Conservation (phyloP, 2,888 invertebrate genomes). For the Chironomus tentans region DNA sequence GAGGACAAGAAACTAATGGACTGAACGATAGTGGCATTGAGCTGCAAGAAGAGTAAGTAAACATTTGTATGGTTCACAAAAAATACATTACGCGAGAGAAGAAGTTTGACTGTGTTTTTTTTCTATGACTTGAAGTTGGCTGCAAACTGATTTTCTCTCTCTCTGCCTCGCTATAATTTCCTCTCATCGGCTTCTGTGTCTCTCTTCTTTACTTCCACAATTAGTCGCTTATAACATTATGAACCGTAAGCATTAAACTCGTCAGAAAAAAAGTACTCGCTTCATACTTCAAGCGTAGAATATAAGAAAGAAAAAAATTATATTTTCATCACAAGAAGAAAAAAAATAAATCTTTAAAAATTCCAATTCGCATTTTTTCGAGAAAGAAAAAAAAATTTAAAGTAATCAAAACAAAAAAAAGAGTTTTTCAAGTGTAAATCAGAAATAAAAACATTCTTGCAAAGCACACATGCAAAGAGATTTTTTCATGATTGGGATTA, state of each 20-base stretch:
- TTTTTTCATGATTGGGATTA: neutral
- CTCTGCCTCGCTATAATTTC: neutral
- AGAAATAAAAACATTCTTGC: too few relatives aligned
- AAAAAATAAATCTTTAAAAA: too few relatives aligned
- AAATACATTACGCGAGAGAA: neutral
- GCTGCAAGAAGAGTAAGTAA: conserved; percentile 42
- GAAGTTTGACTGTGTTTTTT: neutral
- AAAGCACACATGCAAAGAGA: neutral
- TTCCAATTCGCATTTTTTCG: too few relatives aligned
- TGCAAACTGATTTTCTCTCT: neutral
- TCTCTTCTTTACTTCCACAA: neutral
- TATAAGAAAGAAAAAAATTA: neutral
- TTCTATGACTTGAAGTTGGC: neutral
- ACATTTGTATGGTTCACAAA: neutral
- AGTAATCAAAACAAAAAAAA: neutral
- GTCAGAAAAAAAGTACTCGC: neutral
- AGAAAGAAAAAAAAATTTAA: neutral
- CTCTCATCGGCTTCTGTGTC: neutral
- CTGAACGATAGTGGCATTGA: conserved; percentile 42
- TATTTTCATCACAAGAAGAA: neutral
- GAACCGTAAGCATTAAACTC: neutral
- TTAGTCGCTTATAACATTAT: neutral
- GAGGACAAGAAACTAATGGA: conserved; percentile 47
- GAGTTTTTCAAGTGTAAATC: neutral
- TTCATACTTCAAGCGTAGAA: neutral